Evolutionary conservation across 2,797 vertebrate species (phyloP).

Genomic region (Sebastes oblongus): DNA sequence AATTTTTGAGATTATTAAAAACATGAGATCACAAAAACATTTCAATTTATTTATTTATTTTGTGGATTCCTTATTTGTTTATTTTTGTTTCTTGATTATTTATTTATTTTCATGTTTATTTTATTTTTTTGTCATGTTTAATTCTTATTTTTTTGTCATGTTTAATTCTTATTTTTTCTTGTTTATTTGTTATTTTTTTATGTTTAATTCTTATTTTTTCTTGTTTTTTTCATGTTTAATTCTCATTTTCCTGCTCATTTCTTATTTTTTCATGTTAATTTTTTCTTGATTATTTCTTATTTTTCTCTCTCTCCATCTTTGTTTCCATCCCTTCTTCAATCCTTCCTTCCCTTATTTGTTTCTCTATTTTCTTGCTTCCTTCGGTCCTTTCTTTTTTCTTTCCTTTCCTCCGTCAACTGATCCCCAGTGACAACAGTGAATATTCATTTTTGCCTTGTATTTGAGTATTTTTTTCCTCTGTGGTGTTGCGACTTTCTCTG

Average conservation of each 20-base stretch:
- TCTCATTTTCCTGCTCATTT: too few species aligned
- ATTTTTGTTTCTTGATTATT: background rate
- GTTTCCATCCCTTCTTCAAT: background rate
- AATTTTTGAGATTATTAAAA: background rate
- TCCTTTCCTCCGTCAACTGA: background rate
- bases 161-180: too few species aligned
- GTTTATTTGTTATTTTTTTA: too few species aligned
- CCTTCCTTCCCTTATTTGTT: background rate
- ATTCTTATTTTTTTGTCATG: too few species aligned
- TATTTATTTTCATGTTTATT: background rate
- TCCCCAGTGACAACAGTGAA: background rate
- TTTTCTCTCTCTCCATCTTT: background rate
- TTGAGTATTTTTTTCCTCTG: background rate
- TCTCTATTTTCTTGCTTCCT: too few species aligned
- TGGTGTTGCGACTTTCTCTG: background rate
- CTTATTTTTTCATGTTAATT: too few species aligned
- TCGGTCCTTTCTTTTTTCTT: background rate
- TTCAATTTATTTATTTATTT: too few species aligned
- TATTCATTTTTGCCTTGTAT: background rate
- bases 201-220: too few species aligned
- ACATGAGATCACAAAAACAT: background rate
- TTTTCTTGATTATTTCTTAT: too few species aligned
- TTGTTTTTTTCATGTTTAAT: too few species aligned
- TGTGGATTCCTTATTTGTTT: background rate
- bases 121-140: too few species aligned